Percentiles rank a stretch among this genome's conserved stretches.
Conservation (phyloP, 2,888 invertebrate species). For the Erpobdella octoculata region DNA sequence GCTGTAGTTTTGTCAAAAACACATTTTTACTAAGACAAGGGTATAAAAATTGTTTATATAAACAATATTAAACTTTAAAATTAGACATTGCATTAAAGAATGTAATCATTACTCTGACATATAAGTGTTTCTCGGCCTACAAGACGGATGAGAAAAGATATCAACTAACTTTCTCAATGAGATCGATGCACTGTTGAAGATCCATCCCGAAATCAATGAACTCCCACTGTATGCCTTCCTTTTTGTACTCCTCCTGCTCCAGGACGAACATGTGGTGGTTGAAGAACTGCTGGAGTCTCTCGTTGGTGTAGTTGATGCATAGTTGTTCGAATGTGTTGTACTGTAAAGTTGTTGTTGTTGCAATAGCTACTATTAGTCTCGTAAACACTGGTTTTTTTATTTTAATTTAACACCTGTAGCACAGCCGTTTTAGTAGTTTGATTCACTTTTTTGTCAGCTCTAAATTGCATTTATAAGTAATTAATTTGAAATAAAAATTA, state of each 20-base stretch:
- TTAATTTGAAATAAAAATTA: too few species aligned
- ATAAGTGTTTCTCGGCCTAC: not conserved
- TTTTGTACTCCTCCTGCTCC: conserved; percentile 91
- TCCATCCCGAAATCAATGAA: conserved; percentile 98
- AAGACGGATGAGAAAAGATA: not conserved
- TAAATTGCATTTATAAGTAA: too few species aligned
- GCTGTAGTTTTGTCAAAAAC: not conserved
- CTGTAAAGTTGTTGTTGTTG: conserved; percentile 58
- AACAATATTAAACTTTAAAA: not conserved
- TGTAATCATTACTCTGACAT: not conserved
- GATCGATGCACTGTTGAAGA: conserved; percentile 85
- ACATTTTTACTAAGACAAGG: not conserved
- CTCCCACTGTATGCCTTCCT: conserved; percentile 84
- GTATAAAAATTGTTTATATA: not conserved
- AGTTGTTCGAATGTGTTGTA: conserved; percentile 95
- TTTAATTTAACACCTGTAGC: too few species aligned
- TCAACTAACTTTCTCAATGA: conserved; percentile 54
- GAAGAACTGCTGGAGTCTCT: conserved; percentile 95
- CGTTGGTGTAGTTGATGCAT: conserved; percentile 96
- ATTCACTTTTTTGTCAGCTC: too few species aligned
- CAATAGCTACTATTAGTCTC: too few species aligned
- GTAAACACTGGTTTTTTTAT: too few species aligned
- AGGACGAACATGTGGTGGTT: conserved; percentile 95
- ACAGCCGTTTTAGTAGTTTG: too few species aligned
- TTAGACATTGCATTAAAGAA: not conserved